A percentile compares a stretch with the other conserved stretches of the same genome.
Evolutionary conservation across 1,140 invertebrate genomes (phyloP).

Genomic region (Aphidius ervi): DNA sequence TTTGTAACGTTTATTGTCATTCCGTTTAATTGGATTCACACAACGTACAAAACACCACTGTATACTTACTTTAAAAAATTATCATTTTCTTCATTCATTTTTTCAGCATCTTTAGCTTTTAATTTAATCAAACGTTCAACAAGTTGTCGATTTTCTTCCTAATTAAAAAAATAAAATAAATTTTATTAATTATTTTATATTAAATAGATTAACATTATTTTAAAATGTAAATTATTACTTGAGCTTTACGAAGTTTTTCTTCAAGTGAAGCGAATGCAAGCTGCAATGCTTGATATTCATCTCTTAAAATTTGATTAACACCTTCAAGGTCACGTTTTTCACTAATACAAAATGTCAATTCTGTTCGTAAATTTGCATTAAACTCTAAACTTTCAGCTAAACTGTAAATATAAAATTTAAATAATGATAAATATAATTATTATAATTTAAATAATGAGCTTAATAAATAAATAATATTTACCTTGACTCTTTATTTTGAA

Average conservation of each 20-base stretch:
- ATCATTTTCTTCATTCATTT: constrained; percentile 92
- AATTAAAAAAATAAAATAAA: constrained; percentile 38
- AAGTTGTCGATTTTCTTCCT: constrained; percentile 87
- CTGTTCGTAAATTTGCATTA: constrained; percentile 62
- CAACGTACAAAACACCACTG: too few relatives aligned
- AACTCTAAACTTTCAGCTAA: constrained; percentile 66
- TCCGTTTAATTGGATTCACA: too few relatives aligned
- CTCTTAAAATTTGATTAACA: constrained; percentile 82
- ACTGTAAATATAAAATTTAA: constrained; percentile 51
- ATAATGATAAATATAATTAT: neutral
- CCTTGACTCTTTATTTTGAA: constrained; percentile 70
- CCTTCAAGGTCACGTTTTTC: constrained; percentile 69
- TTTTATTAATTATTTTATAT: constrained; percentile 1
- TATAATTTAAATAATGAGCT: neutral
- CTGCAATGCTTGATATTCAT: constrained; percentile 93
- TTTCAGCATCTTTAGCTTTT: constrained; percentile 90
- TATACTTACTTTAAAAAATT: constrained; percentile 76
- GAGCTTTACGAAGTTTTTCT: constrained; percentile 80
- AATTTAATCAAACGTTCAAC: constrained; percentile 84
- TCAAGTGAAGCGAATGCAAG: constrained; percentile 84
- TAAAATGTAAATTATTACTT: constrained; percentile 54
- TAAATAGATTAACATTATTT: neutral
- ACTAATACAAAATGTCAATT: constrained; percentile 63
- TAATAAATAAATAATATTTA: constrained; percentile 42
- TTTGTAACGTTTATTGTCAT: constrained; percentile 4